Conservation (phyloP, 2,113 vertebrate genomes). For the Petrocephalus microphthalmus region DNA sequence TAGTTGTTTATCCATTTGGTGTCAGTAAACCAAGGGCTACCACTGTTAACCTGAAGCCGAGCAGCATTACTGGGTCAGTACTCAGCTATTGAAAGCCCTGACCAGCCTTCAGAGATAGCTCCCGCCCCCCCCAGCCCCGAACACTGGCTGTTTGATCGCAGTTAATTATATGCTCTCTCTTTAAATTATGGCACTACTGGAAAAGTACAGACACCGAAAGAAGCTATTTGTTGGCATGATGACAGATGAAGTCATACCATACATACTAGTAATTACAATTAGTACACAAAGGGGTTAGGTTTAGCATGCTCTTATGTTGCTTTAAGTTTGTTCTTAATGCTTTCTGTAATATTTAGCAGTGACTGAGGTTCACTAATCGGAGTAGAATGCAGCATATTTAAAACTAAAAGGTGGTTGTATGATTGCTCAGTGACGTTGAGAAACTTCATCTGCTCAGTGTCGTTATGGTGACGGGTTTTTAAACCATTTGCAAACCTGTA, state of each 20-base stretch:
- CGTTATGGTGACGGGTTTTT: background rate
- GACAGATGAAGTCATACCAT: background rate
- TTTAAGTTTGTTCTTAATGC: background rate
- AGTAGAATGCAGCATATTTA: background rate
- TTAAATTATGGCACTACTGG: background rate
- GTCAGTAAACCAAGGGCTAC: too few relatives aligned
- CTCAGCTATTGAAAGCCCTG: background rate
- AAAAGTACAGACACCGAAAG: background rate
- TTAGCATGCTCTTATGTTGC: too few relatives aligned
- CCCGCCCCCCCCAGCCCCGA: background rate
- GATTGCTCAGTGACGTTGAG: background rate
- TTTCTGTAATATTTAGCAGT: background rate
- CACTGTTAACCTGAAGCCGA: background rate
- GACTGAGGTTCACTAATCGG: background rate
- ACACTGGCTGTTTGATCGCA: background rate
- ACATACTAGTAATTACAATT: background rate
- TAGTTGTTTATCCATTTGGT: background rate
- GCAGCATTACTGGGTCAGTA: background rate
- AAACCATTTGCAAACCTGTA: background rate
- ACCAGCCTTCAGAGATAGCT: background rate
- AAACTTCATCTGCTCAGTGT: background rate
- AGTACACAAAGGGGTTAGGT: background rate
- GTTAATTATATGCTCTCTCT: background rate
- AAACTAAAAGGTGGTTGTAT: background rate
- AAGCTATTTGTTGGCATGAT: background rate